A percentile compares a stretch with the other conserved stretches of the same genome.
These are phyloP conservation scores for Sylvia borin DNA, from an alignment of 2,797 vertebrate genomes.

Conservation along the genomic window DNA sequence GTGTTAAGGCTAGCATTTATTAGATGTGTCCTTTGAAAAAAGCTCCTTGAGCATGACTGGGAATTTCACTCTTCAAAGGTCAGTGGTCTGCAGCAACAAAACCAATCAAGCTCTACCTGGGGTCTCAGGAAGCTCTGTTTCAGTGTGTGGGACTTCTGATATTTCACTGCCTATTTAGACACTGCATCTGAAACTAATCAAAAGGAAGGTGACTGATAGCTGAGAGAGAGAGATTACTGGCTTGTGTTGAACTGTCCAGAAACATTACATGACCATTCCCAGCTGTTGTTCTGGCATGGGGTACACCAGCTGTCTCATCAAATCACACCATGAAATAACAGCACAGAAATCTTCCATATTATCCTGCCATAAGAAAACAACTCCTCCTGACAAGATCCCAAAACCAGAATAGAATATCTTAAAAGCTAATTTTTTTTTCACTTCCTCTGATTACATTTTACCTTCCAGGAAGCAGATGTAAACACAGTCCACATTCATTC, in stretches of 20 bases:
- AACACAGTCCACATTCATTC: neutral
- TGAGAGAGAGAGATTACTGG: constrained; percentile 26
- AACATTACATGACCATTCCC: constrained; percentile 46
- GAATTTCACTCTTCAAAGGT: neutral
- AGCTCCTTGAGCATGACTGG: neutral
- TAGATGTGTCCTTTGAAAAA: constrained; percentile 1
- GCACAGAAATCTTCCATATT: constrained; percentile 9
- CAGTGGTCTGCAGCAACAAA: neutral
- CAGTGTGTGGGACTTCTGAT: neutral
- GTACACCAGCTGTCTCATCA: constrained; percentile 39
- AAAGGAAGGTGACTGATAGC: constrained; percentile 26
- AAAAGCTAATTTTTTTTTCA: neutral
- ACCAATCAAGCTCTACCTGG: neutral
- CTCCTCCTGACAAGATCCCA: neutral
- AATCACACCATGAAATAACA: constrained; percentile 33
- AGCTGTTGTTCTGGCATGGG: constrained; percentile 42
- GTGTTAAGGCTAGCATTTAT: neutral
- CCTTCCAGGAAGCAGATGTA: constrained; percentile 38
- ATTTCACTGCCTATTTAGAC: neutral
- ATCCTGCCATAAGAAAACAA: neutral
- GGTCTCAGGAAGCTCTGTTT: neutral
- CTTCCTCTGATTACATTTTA: constrained; percentile 23
- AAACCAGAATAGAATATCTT: neutral
- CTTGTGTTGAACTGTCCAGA: constrained; percentile 22
- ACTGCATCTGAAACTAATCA: constrained; percentile 32